phyloP scores from a whole-genome alignment of 2,113 vertebrate species.

The Dicaeum eximium region DNA sequence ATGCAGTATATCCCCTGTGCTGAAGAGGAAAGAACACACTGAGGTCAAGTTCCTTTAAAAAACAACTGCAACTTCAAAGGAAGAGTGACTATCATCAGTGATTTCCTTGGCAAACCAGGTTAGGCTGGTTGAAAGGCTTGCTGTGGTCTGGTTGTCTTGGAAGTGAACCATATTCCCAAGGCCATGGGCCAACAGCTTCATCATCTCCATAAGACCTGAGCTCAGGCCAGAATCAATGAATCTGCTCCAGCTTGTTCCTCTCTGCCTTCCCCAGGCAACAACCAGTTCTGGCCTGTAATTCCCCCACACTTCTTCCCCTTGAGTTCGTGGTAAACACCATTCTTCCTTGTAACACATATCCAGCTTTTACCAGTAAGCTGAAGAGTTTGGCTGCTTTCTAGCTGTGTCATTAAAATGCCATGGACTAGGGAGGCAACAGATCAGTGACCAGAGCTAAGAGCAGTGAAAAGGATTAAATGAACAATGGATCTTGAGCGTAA shows the following conservation, averaged over 20 bases:
- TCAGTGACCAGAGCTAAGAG: slow-evolving; percentile 39
- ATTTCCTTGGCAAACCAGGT: background rate
- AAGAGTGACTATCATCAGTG: rapidly evolving
- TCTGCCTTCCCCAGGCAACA: background rate
- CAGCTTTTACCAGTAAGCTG: background rate
- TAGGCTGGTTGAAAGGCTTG: background rate
- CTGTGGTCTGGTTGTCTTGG: background rate
- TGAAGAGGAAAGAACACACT: background rate
- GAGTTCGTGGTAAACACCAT: background rate
- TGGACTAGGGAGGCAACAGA: slow-evolving; percentile 15
- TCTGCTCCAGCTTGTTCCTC: background rate
- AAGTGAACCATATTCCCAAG: background rate
- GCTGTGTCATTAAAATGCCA: slow-evolving; percentile 19
- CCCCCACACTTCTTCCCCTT: background rate
- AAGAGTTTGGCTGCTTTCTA: background rate
- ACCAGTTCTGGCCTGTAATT: background rate
- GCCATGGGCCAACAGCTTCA: background rate
- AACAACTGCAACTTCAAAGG: background rate
- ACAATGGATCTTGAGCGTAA: background rate
- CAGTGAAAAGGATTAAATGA: slow-evolving; percentile 57
- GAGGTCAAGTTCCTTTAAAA: background rate
- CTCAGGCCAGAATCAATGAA: background rate
- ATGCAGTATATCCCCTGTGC: background rate
- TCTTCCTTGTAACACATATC: background rate
- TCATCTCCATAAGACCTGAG: background rate